A percentile compares a stretch with the other conserved stretches of the same genome.
phyloP scores from a whole-genome alignment of 1,140 invertebrate species.

The Akabosia matsudoensis region DNA sequence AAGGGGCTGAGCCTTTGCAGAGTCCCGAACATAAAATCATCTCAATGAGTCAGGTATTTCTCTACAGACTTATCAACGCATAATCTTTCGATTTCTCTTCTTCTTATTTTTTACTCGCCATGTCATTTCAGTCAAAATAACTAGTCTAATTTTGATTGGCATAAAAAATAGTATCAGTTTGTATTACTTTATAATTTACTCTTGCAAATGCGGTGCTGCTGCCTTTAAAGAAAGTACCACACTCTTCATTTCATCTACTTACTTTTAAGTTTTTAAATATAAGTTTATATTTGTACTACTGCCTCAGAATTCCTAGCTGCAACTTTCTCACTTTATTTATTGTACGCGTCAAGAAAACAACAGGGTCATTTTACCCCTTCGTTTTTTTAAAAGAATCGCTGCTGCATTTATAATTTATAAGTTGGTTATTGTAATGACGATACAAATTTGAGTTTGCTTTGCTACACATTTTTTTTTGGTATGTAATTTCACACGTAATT shows the following conservation, averaged over 20 bases:
- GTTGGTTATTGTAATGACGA: not conserved
- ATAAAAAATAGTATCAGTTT: not conserved
- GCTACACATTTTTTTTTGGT: too few relatives aligned
- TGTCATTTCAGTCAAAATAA: not conserved
- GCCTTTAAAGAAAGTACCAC: not conserved
- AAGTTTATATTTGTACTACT: not conserved
- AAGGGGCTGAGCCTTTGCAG: slow-evolving; percentile 67
- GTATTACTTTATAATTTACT: not conserved
- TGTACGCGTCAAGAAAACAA: not conserved
- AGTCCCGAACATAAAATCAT: slow-evolving; percentile 64
- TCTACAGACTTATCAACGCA: slow-evolving; percentile 25
- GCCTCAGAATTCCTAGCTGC: not conserved
- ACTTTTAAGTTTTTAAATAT: not conserved
- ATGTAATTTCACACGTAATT: too few relatives aligned
- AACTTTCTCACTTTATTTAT: not conserved
- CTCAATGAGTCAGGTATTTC: slow-evolving; percentile 44
- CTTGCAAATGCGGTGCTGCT: slow-evolving; percentile 16
- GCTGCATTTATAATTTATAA: not conserved
- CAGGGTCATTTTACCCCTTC: not conserved
- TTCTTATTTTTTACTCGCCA: not conserved
- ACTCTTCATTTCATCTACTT: slow-evolving; percentile 7
- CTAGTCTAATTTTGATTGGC: not conserved
- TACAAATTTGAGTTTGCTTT: not conserved
- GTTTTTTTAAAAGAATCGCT: not conserved
- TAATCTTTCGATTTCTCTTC: slow-evolving; percentile 1